Evolutionary conservation across 2,113 vertebrate genomes (phyloP), one percentile per base, ranked within the genome.

Genomic region (Numida meleagris): DNA sequence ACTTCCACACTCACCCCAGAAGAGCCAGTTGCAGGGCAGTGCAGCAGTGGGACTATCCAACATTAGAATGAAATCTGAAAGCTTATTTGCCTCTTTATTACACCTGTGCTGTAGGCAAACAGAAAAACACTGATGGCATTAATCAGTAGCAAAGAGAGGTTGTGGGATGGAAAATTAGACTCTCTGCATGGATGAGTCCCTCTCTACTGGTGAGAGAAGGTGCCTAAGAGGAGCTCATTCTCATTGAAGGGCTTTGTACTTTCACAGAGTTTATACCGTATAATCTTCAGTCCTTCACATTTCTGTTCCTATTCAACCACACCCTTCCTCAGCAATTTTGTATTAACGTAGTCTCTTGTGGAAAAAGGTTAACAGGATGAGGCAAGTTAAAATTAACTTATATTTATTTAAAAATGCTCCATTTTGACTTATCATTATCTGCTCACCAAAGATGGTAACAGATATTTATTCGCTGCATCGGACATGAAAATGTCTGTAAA

Each of bases 141-240:
- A 51, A 24, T 65, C 14, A 53, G 21, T 12, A 66, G 34, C 43
- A 66, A 62, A 66, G 5, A 42, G 24, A 70, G 14, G 4, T 11
- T 55, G 29, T 13, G 36, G 27, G 27, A 29, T 53, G 51, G 51
- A 15, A 76, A 62, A 85, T 66, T 25, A 85, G 15, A 4, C 18
- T 62, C 14, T 70, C 6, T 0, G 1, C 10, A 19, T 7, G 8
- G 10, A 68, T 4, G 5, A 58, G 2, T 43, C 14, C 8, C 9
- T 58, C 40, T 24, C 5, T 76, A 34, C 9, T 80, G 16, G 7
- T 21, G 55, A 11, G 3, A 58, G 50, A 62, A 87, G 10, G 4
- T 72, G 13, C 5, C 16, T 48, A 51, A 43, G 15, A 2, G 4
- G n/a, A 45, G 5, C 4, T 76, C 18, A 12, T 27, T 89, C 43